These are phyloP conservation scores for Lydus trimaculatus DNA, from an alignment of 2,888 invertebrate genomes.

Conservation along the genomic window DNA sequence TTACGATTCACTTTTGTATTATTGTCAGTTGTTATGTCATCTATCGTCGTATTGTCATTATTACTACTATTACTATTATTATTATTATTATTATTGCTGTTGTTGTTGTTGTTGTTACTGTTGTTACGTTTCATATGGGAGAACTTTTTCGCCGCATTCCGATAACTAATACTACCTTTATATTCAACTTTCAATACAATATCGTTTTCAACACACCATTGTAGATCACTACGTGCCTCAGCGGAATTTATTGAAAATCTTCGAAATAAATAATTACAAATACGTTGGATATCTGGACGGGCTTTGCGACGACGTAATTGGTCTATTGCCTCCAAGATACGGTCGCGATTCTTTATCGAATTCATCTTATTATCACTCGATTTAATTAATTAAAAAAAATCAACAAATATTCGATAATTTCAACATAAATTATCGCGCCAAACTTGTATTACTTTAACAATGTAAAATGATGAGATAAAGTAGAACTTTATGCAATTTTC, in stretches of 20 bases:
- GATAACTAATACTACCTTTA: conserved; percentile 85
- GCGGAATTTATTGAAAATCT: conserved; percentile 74
- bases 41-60: not conserved
- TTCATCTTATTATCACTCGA: conserved; percentile 30
- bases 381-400: not conserved
- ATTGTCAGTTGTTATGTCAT: not conserved
- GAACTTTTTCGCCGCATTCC: conserved; percentile 76
- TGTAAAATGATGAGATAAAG: no score
- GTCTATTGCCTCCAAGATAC: conserved; percentile 85
- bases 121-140: conserved; percentile 62
- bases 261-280: conserved; percentile 81
- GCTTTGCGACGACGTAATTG: conserved; percentile 84
- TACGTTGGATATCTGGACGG: conserved; percentile 82
- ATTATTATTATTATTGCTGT: conserved; percentile 32
- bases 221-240: conserved; percentile 75
- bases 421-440: not conserved
- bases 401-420: not conserved
- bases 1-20: conserved; percentile 46
- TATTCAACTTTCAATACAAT: conserved; percentile 84
- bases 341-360: conserved; percentile 73
- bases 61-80: conserved; percentile 3
- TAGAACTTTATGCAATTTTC: not conserved
- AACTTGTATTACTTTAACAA: no score
- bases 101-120: conserved; percentile 31
- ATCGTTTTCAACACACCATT: conserved; percentile 76